Conservation (phyloP, 2,797 vertebrate genomes). For the Mormyrops attenuatus region DNA sequence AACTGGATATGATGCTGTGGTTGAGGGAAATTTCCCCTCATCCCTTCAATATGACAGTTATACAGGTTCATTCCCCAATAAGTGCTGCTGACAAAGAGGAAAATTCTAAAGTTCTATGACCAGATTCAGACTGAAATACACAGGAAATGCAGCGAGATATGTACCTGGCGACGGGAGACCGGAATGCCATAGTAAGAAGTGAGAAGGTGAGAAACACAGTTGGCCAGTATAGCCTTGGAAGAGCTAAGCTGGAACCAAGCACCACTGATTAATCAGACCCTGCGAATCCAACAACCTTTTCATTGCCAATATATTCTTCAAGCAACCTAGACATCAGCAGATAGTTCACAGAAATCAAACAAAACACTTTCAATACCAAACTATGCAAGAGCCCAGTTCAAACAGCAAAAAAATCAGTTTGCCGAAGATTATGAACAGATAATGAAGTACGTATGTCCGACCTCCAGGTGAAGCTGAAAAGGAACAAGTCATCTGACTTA, state of each 20-base stretch:
- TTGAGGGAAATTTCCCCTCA: background rate
- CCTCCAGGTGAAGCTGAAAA: background rate
- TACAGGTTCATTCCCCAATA: background rate
- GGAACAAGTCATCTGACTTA: background rate
- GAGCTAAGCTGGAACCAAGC: background rate
- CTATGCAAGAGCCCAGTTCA: background rate
- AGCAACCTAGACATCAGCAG: background rate
- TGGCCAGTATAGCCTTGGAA: background rate
- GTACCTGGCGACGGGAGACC: background rate
- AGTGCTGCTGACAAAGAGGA: background rate
- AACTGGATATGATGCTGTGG: background rate
- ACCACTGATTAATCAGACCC: background rate
- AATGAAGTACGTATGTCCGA: background rate
- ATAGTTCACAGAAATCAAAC: background rate
- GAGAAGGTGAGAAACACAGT: background rate
- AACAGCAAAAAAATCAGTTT: background rate
- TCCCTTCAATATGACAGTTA: background rate
- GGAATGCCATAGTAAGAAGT: background rate
- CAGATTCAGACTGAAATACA: background rate
- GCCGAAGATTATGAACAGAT: background rate
- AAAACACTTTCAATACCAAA: background rate
- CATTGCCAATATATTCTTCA: background rate
- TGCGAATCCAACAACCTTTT: background rate
- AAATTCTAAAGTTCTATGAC: background rate
- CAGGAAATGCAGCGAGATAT: background rate